Conservation (phyloP, 2,113 vertebrate genomes). For the Cromileptes altivelis region DNA sequence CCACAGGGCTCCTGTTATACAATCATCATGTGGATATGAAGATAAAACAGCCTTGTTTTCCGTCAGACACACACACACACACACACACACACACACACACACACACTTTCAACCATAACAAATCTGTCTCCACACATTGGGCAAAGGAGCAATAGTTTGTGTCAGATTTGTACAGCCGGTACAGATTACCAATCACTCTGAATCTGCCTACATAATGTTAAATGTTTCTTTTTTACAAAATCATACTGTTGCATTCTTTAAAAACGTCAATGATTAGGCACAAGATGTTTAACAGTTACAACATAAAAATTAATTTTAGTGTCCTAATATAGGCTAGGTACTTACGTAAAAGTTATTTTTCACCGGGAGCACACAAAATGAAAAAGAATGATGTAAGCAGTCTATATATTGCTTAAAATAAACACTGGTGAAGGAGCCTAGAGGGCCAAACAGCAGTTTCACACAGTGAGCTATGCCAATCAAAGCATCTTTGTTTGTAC, state of each 20-base stretch:
- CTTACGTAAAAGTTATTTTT: not conserved
- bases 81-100: conserved; percentile 22
- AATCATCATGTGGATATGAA: conserved; percentile 48
- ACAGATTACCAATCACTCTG: not conserved
- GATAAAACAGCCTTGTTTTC: conserved; percentile 40
- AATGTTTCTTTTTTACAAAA: not conserved
- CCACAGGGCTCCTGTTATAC: conserved; percentile 55
- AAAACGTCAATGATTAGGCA: not conserved
- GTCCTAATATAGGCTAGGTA: not conserved
- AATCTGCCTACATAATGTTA: not conserved
- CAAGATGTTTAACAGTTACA: not conserved
- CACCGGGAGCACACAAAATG: not conserved
- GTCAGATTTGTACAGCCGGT: not conserved
- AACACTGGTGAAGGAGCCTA: not conserved
- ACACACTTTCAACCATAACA: conserved; percentile 35
- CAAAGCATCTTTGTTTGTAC: conserved; percentile 25
- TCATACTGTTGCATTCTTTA: not conserved
- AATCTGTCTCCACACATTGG: conserved; percentile 16
- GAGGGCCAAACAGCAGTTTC: not conserved
- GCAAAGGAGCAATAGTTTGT: not conserved
- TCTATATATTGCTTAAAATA: conserved; percentile 8
- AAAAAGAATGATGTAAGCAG: too few species aligned
- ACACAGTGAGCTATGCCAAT: conserved; percentile 1
- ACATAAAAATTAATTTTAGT: not conserved
- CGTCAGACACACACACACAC: not conserved